A percentile compares a stretch with the other conserved stretches of the same genome.
Evolutionary conservation across 2,888 invertebrate genomes (phyloP).

Genomic region (Melinaea marsaeus): DNA sequence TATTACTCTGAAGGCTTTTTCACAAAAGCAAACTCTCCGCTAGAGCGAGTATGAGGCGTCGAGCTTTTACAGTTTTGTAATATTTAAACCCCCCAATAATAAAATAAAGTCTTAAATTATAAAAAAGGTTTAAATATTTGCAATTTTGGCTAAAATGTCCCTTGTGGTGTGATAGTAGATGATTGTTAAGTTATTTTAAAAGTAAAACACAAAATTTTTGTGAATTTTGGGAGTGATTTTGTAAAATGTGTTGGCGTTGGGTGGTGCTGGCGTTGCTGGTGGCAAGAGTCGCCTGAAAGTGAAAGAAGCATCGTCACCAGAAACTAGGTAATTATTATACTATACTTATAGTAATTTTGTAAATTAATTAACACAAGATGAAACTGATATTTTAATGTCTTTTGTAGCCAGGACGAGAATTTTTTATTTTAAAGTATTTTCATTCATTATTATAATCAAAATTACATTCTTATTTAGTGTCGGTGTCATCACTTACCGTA

Average conservation of each 20-base stretch:
- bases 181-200: slow-evolving; percentile 28
- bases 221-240: slow-evolving; percentile 43
- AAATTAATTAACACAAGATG: too few species aligned
- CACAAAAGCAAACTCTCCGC: too few species aligned
- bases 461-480: not conserved
- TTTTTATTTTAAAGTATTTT: too few species aligned
- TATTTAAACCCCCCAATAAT: too few species aligned
- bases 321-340: slow-evolving; percentile 65
- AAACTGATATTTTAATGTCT: too few species aligned
- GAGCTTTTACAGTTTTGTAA: too few species aligned
- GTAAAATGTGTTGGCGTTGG: slow-evolving; percentile 55
- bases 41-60: too few species aligned
- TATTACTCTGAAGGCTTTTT: too few species aligned
- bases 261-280: slow-evolving; percentile 52
- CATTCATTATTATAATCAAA: too few species aligned
- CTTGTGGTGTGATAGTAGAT: not conserved
- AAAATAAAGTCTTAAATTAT: not conserved
- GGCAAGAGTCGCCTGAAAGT: slow-evolving; percentile 53
- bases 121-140: not conserved
- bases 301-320: slow-evolving; percentile 62
- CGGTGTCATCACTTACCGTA: not conserved
- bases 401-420: too few species aligned
- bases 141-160: not conserved
- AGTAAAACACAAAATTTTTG: not conserved
- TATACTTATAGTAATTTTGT: too few species aligned